Percentiles rank a stretch among this genome's conserved stretches.
These are phyloP conservation scores for Sebastes wilsoni DNA, from an alignment of 2,797 vertebrate species.

Conservation along the genomic window DNA sequence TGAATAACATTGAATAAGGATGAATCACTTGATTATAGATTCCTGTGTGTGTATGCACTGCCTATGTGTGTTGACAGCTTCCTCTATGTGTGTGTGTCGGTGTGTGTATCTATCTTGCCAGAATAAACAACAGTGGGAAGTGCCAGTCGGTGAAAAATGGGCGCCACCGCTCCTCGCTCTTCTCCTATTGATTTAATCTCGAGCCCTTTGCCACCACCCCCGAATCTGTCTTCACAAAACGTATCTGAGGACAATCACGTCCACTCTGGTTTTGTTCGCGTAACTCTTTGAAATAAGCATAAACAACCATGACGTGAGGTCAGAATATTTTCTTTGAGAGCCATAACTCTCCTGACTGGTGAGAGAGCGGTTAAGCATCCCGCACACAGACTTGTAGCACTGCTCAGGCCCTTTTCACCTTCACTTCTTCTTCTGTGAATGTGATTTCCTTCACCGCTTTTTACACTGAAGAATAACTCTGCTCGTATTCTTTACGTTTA, in stretches of 20 bases:
- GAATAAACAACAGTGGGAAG: constrained; percentile 58
- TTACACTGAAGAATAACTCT: not conserved
- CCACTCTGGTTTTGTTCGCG: constrained; percentile 51
- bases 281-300: constrained; percentile 53
- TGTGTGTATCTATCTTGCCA: constrained; percentile 21
- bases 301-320: constrained; percentile 56
- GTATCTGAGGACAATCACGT: constrained; percentile 52
- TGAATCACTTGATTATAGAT: constrained; percentile 65
- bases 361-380: not conserved
- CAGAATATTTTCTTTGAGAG: constrained; percentile 30
- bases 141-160: constrained; percentile 60
- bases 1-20: constrained; percentile 56
- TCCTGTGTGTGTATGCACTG: not conserved
- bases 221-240: constrained; percentile 66
- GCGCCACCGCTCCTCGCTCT: constrained; percentile 31
- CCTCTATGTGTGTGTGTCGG: constrained; percentile 12
- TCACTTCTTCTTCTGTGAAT: not conserved
- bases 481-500: not conserved
- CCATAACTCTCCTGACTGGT: constrained; percentile 39
- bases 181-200: constrained; percentile 71
- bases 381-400: not conserved
- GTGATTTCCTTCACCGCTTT: not conserved
- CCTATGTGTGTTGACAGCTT: constrained; percentile 28
- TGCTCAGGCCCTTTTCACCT: not conserved
- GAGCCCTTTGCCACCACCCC: constrained; percentile 43